Base-by-base conservation (phyloP, 2,113 vertebrate species). In the Prietella phreatophila region DNA sequence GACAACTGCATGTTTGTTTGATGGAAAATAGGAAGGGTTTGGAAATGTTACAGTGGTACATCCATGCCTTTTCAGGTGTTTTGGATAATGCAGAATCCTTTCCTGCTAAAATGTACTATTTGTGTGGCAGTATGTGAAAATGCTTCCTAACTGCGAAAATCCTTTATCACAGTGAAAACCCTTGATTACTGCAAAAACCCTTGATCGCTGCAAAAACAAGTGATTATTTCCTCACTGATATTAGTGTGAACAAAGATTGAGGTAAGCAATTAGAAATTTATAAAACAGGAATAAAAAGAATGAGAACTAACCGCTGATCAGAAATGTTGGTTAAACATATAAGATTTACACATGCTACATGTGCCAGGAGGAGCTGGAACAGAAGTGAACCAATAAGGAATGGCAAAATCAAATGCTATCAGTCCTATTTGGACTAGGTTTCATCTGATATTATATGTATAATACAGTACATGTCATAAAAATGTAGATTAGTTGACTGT, bases 21-120 rank as follows among this genome's bases (percentile, higher is more conserved):
- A 55, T 5, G 15, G 76, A 20, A 80, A 65, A 87, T 67, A 73
- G 5, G 55, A 58, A 58, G 86, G 9, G 5, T 5, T 25, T 82
- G 42, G 0, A n/a, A 36, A 5, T 39, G 5, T 14, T 36, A 22
- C 55, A 61, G 19, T 8, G 15, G 27, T 25, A 25, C 19, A 53
- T 25, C 30, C 3, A 36, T 33, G 27, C 8, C 0, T 80, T 78
- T 86, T 22, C 56, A 53, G 27, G 25, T 60, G 19, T 47, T 78
- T 86, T 85, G 85, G 92, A 78, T 9, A 53, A 55, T n/a, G 14
- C 27, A 79, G 27, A n/a, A 33, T 22, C 4, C 17, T 58, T 82
- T 25, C 9, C 25, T 58, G 79, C 3, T 39, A 6, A 27, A 60
- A 60, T 13, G 1, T 82, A 36, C 10, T 39, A 33, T 55, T 55